Percentiles rank a stretch among this genome's conserved stretches.
Evolutionary conservation across 2,888 invertebrate genomes (phyloP).

Genomic region (Nephrocerus scutellatus): DNA sequence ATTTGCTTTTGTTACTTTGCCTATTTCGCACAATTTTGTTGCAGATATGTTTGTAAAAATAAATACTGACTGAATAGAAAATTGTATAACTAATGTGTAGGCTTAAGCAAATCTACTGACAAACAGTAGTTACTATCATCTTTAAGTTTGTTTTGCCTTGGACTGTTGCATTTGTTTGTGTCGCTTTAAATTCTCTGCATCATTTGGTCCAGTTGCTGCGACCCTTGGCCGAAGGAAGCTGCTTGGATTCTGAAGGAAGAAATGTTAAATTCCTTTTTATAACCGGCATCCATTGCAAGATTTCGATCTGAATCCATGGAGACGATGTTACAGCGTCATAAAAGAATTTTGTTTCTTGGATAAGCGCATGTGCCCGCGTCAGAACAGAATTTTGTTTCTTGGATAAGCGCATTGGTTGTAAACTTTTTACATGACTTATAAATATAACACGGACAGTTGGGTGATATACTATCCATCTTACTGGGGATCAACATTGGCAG

Average conservation of each 20-base stretch:
- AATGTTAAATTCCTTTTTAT: slow-evolving; percentile 64
- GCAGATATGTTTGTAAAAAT: no score
- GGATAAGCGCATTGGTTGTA: no score
- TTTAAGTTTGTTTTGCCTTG: no score
- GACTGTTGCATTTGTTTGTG: slow-evolving; percentile 28
- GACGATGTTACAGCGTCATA: slow-evolving; percentile 82
- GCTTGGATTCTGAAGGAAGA: slow-evolving; percentile 55
- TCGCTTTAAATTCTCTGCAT: slow-evolving; percentile 47
- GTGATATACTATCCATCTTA: slow-evolving; percentile 39
- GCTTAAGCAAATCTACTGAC: no score
- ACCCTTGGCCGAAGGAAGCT: slow-evolving; percentile 64
- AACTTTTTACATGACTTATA: no score
- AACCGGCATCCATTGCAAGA: slow-evolving; percentile 78
- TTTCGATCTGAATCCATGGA: slow-evolving; percentile 89
- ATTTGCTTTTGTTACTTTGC: no score
- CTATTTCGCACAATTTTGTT: no score
- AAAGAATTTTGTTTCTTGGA: slow-evolving; percentile 85
- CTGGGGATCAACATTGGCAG: slow-evolving; percentile 62
- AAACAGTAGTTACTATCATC: no score
- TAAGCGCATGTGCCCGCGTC: slow-evolving; percentile 68
- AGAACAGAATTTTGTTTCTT: no score
- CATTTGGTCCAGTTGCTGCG: slow-evolving; percentile 56
- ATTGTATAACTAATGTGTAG: no score
- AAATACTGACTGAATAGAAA: no score
- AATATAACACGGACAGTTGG: no score